phyloP scores from a whole-genome alignment of 2,888 invertebrate species.

The Acrocera orbiculus region DNA sequence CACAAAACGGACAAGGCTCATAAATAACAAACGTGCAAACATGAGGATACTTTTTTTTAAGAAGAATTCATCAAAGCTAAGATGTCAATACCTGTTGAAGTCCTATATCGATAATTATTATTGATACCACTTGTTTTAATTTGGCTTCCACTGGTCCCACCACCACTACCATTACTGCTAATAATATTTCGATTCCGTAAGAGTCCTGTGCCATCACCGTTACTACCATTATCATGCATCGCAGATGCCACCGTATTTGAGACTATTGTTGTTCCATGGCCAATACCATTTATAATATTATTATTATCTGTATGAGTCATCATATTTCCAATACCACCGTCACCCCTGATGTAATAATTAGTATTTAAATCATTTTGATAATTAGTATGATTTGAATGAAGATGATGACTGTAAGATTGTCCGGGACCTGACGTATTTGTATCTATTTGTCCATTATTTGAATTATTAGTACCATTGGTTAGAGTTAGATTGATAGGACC shows the following conservation, averaged over 20 bases:
- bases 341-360: conserved; percentile 12
- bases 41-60: too few relatives aligned
- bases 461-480: conserved; percentile 1
- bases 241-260: too few relatives aligned
- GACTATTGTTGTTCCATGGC: too few relatives aligned
- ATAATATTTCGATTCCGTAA: conserved; percentile 1
- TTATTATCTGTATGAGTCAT: conserved; percentile 1
- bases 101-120: conserved; percentile 31
- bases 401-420: conserved; percentile 12
- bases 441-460: conserved; percentile 1
- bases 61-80: too few relatives aligned
- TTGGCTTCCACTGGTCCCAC: conserved; percentile 18
- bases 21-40: too few relatives aligned
- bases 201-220: conserved; percentile 2
- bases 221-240: conserved; percentile 11
- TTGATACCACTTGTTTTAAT: conserved; percentile 19
- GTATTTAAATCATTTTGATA: conserved; percentile 13
- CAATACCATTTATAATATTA: conserved; percentile 2
- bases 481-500: conserved; percentile 2
- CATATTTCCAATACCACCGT: conserved; percentile 4
- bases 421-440: conserved; percentile 3
- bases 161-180: not conserved
- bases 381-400: conserved; percentile 12
- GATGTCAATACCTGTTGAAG: conserved; percentile 16
- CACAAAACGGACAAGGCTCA: too few relatives aligned